Percentiles rank a stretch among this genome's conserved stretches.
These are phyloP conservation scores for Emydura subglobosa DNA, from an alignment of 2,113 vertebrate genomes.

Conservation along the genomic window DNA sequence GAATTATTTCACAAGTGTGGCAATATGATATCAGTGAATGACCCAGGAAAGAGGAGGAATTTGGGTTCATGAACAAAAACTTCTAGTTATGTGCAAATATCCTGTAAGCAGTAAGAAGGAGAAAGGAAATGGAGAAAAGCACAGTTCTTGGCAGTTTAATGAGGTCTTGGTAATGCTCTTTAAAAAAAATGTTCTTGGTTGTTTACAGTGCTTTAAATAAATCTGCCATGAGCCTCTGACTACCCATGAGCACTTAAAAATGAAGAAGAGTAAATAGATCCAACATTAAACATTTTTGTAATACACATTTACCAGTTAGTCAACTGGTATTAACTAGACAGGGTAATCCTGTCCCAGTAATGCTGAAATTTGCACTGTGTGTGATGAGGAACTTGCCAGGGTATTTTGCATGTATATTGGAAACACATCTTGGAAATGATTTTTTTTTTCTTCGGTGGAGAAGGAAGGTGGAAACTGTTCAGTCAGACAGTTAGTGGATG, in stretches of 20 bases:
- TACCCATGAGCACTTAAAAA: neutral
- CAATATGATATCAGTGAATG: neutral
- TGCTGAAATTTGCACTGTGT: neutral
- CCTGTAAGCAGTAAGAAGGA: neutral
- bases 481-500: accelerated
- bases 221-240: neutral
- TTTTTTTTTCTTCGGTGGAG: accelerated
- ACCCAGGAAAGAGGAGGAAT: neutral
- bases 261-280: neutral
- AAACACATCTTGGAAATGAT: neutral
- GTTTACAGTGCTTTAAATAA: neutral
- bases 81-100: neutral
- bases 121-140: neutral
- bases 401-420: neutral
- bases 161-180: neutral
- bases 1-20: neutral
- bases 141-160: neutral
- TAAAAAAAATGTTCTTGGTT: neutral
- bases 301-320: neutral
- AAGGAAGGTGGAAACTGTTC: neutral
- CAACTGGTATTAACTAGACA: neutral
- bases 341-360: neutral
- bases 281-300: neutral
- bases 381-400: neutral
- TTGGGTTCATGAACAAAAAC: neutral